Conservation (phyloP, 37 sponge, comb jelly and placozoan genomes). For the Haliclona indistincta region DNA sequence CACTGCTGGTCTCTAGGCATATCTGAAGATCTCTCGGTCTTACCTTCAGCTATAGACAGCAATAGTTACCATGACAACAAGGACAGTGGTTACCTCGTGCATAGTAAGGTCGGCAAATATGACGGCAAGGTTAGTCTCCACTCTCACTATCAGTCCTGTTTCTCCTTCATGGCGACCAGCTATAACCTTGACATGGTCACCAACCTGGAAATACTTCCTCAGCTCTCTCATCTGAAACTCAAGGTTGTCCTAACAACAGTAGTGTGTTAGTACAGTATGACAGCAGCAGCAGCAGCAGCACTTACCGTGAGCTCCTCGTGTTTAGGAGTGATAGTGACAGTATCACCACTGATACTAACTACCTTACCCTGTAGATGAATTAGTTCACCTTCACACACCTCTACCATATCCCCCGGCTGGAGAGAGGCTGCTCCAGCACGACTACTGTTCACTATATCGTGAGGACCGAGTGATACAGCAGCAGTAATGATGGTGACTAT, state of each 20-base stretch:
- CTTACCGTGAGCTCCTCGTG: conserved; percentile 91
- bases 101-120: conserved; percentile 91
- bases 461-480: background rate
- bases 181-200: conserved; percentile 97
- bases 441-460: conserved; percentile 9
- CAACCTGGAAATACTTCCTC: conserved; percentile 86
- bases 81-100: conserved; percentile 67
- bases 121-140: conserved; percentile 86
- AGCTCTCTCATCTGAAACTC: conserved; percentile 83
- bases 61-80: background rate
- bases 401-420: conserved; percentile 88
- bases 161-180: conserved; percentile 91
- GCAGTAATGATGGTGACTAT: background rate
- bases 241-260: conserved; percentile 84
- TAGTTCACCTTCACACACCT: conserved; percentile 94
- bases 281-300: too few species aligned
- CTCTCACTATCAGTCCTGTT: conserved; percentile 92
- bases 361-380: conserved; percentile 89
- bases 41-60: conserved; percentile 83
- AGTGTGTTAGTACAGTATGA: too few species aligned
- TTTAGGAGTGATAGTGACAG: conserved; percentile 83
- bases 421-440: conserved; percentile 32
- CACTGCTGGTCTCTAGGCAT: conserved; percentile 94
- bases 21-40: conserved; percentile 93
- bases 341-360: conserved; percentile 73